A percentile compares a stretch with the other conserved stretches of the same genome.
Conservation (phyloP, 1,140 invertebrate genomes). For the Drosophila murphyi region DNA sequence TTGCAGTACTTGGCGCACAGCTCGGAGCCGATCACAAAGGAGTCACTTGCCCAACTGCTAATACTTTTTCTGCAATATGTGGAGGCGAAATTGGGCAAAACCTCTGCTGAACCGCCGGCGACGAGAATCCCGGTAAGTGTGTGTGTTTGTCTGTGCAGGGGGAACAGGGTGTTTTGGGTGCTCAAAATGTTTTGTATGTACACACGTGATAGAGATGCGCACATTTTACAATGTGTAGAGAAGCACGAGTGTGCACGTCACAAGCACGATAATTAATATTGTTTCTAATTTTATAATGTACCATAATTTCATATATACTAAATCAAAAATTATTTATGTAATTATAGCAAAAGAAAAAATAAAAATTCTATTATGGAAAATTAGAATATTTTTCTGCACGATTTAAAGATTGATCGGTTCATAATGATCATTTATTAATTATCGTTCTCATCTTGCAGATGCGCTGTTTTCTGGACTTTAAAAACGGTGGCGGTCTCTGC, state of each 20-base stretch:
- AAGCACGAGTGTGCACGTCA: slow-evolving; percentile 2
- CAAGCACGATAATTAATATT: slow-evolving; percentile 1
- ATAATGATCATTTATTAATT: neutral
- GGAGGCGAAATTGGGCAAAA: slow-evolving; percentile 97
- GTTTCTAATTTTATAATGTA: slow-evolving; percentile 8
- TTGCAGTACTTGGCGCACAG: slow-evolving; percentile 88
- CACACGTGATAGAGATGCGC: slow-evolving; percentile 53
- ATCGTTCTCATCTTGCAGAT: slow-evolving; percentile 87
- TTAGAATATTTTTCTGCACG: slow-evolving; percentile 42
- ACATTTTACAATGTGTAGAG: neutral
- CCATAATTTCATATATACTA: neutral
- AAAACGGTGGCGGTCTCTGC: slow-evolving; percentile 95
- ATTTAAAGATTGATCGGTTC: neutral
- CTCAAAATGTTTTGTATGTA: slow-evolving; percentile 59
- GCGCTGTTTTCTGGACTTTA: slow-evolving; percentile 97
- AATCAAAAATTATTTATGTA: neutral
- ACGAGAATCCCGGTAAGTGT: slow-evolving; percentile 92
- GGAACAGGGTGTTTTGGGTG: slow-evolving; percentile 62
- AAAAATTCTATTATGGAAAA: neutral
- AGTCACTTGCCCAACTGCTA: slow-evolving; percentile 92
- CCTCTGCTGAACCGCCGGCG: slow-evolving; percentile 93
- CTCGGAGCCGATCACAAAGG: slow-evolving; percentile 97
- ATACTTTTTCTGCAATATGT: slow-evolving; percentile 97
- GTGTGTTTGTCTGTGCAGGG: neutral
- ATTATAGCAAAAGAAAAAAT: neutral